Percentiles rank a stretch among this genome's conserved stretches.
phyloP scores from a whole-genome alignment of 2,113 vertebrate species.

The Todiramphus chloris region DNA sequence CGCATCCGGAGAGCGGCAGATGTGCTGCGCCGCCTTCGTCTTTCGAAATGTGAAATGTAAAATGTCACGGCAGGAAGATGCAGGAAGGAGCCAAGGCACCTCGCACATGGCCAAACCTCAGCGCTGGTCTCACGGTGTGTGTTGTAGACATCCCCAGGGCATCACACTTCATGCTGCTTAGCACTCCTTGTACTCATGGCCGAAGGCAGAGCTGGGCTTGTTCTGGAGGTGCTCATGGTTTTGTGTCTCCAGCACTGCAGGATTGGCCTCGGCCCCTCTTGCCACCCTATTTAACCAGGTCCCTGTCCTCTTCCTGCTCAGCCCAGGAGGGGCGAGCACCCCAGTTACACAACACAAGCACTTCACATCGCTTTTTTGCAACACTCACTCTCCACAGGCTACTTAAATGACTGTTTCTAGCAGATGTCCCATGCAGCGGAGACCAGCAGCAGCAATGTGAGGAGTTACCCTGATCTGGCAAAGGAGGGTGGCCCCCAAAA shows the following conservation, averaged over 20 bases:
- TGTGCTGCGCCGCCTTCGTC: not conserved
- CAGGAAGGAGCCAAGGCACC: not conserved
- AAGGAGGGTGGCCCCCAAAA: not conserved
- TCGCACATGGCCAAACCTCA: fast-evolving
- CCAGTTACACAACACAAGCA: not conserved
- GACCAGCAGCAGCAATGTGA: not conserved
- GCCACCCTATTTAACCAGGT: not conserved
- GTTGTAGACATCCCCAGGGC: not conserved
- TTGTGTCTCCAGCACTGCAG: not conserved
- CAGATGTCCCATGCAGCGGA: not conserved
- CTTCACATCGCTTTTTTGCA: not conserved
- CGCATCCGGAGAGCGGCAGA: fast-evolving
- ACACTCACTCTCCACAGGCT: fast-evolving
- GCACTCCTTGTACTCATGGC: fast-evolving
- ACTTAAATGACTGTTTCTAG: not conserved
- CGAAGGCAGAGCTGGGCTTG: not conserved
- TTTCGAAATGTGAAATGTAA: not conserved
- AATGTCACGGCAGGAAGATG: not conserved
- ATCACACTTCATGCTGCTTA: fast-evolving
- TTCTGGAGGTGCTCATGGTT: fast-evolving
- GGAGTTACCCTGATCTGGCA: not conserved
- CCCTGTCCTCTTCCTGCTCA: fast-evolving
- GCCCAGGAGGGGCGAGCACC: not conserved
- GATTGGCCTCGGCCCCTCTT: fast-evolving
- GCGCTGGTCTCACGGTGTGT: fast-evolving